Evolutionary conservation across 2,888 invertebrate species (phyloP).

Genomic region (Leptinotarsa peninsularis): DNA sequence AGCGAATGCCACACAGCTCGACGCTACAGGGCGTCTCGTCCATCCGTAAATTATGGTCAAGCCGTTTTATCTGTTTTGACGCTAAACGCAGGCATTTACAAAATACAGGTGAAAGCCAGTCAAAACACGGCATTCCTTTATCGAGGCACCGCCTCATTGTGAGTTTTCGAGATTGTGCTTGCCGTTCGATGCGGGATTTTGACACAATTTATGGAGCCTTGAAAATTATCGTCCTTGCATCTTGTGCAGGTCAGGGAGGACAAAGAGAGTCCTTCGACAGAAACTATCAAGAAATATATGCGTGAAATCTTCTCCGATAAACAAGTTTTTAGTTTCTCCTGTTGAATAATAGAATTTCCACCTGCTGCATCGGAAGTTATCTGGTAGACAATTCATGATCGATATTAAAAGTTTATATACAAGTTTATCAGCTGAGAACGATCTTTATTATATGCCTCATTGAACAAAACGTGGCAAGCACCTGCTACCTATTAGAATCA

Average conservation of each 20-base stretch:
- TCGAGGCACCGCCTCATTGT: conserved; percentile 57
- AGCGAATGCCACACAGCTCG: conserved; percentile 65
- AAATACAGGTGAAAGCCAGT: conserved; percentile 65
- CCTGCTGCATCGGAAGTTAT: not conserved
- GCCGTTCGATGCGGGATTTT: conserved; percentile 52
- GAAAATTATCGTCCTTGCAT: conserved; percentile 23
- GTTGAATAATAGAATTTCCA: not conserved
- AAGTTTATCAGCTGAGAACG: not conserved
- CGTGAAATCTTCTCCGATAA: not conserved
- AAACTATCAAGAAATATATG: conserved; percentile 15
- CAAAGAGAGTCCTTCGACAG: conserved; percentile 16
- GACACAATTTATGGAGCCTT: conserved; percentile 34
- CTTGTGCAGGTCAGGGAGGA: conserved; percentile 24
- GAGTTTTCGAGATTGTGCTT: conserved; percentile 55
- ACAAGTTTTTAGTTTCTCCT: not conserved
- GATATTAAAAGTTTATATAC: not conserved
- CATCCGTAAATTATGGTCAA: conserved; percentile 53
- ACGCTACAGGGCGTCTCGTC: conserved; percentile 59
- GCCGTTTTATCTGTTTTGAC: conserved; percentile 61
- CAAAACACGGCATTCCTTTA: conserved; percentile 60
- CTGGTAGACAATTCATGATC: not conserved
- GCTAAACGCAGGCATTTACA: conserved; percentile 65
- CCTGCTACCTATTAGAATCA: too few relatives aligned
- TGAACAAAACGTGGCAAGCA: too few relatives aligned
- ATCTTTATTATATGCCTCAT: not conserved